phyloP scores from a whole-genome alignment of 2,888 invertebrate genomes.

The Lochmaea crataegi region DNA sequence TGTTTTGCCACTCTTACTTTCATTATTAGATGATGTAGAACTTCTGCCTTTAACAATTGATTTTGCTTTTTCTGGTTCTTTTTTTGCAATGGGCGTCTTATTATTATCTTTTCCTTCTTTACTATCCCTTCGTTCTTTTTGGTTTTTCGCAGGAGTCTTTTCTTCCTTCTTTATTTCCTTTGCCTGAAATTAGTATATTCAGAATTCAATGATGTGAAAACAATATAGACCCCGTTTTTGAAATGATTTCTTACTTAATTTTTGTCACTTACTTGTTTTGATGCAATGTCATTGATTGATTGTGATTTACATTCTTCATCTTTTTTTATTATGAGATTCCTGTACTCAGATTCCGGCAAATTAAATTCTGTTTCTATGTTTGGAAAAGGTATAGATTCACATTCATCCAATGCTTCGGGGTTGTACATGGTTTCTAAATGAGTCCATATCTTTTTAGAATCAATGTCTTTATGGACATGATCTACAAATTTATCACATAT shows the following conservation, averaged over 20 bases:
- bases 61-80: constrained; percentile 59
- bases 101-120: constrained; percentile 57
- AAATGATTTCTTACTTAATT: no score
- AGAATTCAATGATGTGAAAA: constrained; percentile 28
- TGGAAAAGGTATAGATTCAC: constrained; percentile 71
- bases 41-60: constrained; percentile 52
- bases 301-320: constrained; percentile 58
- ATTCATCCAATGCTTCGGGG: constrained; percentile 72
- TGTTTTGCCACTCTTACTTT: constrained; percentile 53
- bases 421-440: constrained; percentile 76
- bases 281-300: constrained; percentile 38
- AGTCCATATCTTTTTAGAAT: constrained; percentile 72
- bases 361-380: constrained; percentile 70
- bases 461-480: constrained; percentile 70
- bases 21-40: constrained; percentile 41
- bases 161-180: constrained; percentile 57
- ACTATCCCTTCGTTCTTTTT: constrained; percentile 59
- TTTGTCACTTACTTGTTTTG: constrained; percentile 20
- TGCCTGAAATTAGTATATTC: background rate
- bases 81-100: constrained; percentile 55
- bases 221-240: constrained; percentile 29
- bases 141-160: constrained; percentile 54
- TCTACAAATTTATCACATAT: constrained; percentile 74
- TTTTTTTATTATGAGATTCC: constrained; percentile 57
- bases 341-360: constrained; percentile 69